phyloP scores from a whole-genome alignment of 92 coral and sea anemone genomes.

The Isaurus tuberculatus region DNA sequence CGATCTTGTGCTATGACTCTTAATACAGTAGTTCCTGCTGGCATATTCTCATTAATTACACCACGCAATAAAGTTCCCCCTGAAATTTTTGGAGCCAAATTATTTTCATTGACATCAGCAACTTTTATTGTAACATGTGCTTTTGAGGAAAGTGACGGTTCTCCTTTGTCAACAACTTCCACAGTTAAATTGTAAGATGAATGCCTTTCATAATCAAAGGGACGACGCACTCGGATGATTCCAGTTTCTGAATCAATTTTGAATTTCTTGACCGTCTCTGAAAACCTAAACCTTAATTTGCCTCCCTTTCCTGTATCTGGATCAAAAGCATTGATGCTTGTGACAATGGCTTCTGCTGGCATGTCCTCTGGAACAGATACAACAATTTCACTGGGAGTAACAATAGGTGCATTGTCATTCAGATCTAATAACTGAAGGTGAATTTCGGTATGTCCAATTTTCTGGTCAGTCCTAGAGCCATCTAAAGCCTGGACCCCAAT shows the following conservation, averaged over 20 bases:
- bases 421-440: constrained; percentile 73
- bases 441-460: constrained; percentile 58
- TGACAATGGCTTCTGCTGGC: constrained; percentile 74
- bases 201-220: constrained; percentile 64
- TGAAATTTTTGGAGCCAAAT: constrained; percentile 62
- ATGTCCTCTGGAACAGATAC: constrained; percentile 82
- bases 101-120: constrained; percentile 79
- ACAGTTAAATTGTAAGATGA: constrained; percentile 79
- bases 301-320: constrained; percentile 88
- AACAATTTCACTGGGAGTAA: constrained; percentile 64
- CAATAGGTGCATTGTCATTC: constrained; percentile 84
- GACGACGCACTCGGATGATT: constrained; percentile 76
- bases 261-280: constrained; percentile 67
- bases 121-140: constrained; percentile 69
- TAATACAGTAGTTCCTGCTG: constrained; percentile 68
- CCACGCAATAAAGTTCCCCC: constrained; percentile 64
- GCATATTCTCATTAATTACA: constrained; percentile 70
- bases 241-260: constrained; percentile 87
- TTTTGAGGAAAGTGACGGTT: constrained; percentile 62
- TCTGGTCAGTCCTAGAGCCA: constrained; percentile 67
- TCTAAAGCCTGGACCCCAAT: constrained; percentile 87
- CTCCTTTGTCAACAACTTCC: constrained; percentile 78
- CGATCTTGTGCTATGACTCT: constrained; percentile 58
- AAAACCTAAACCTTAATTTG: constrained; percentile 52
- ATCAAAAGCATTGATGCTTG: constrained; percentile 82